phyloP scores from a whole-genome alignment of 2,113 vertebrate species.

The Donacobius atricapilla region DNA sequence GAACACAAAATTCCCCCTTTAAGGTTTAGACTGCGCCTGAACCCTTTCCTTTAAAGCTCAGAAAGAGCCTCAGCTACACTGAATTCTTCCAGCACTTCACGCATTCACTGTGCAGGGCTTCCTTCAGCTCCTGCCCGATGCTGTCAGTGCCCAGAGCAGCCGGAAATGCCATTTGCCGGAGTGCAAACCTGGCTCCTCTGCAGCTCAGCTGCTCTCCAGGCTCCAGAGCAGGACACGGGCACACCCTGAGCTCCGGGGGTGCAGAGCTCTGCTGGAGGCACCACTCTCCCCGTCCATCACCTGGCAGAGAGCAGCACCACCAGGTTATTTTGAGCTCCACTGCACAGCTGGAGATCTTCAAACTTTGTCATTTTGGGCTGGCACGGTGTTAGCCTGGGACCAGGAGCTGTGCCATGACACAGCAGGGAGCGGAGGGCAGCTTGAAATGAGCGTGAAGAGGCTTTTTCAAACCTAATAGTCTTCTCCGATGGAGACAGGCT shows the following conservation, averaged over 20 bases:
- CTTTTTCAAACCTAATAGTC: not conserved
- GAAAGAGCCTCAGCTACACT: not conserved
- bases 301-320: not conserved
- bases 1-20: not conserved
- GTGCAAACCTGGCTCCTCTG: not conserved
- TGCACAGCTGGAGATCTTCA: not conserved
- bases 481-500: not conserved
- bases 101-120: no score
- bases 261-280: not conserved
- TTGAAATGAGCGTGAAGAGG: not conserved
- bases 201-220: not conserved
- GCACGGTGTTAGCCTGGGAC: not conserved
- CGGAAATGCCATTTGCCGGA: not conserved
- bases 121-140: not conserved
- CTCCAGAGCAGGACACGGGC: not conserved
- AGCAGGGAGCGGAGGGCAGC: not conserved
- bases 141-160: not conserved
- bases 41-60: not conserved
- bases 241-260: not conserved
- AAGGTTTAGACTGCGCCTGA: not conserved
- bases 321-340: rapidly evolving
- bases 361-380: not conserved
- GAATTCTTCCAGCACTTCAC: not conserved
- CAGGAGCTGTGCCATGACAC: not conserved
- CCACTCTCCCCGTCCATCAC: not conserved